These are phyloP conservation scores for Limnephilus rhombicus DNA, from an alignment of 2,888 invertebrate species.

Conservation along the genomic window DNA sequence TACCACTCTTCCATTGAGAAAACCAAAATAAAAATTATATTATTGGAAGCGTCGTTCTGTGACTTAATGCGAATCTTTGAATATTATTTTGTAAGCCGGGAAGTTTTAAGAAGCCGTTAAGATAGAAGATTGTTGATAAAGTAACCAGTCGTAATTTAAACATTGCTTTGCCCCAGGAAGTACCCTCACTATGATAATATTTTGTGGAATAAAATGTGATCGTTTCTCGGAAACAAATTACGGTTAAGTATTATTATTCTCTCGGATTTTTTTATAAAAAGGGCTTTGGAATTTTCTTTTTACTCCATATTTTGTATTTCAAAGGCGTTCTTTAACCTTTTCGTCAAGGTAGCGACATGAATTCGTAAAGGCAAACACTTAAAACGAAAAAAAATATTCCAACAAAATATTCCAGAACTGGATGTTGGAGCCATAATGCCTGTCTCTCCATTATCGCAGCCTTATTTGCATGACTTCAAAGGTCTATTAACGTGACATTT, in stretches of 20 bases:
- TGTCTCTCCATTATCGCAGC: background rate
- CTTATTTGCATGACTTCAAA: background rate
- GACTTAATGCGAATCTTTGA: background rate
- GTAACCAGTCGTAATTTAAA: slow-evolving; percentile 4
- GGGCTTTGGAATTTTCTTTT: background rate
- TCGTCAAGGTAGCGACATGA: background rate
- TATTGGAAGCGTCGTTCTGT: background rate
- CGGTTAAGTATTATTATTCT: background rate
- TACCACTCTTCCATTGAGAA: too few relatives aligned
- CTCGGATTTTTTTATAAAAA: background rate
- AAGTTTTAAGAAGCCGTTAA: background rate
- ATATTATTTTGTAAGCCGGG: background rate
- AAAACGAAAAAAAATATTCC: too few relatives aligned
- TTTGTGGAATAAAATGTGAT: background rate
- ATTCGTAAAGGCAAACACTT: background rate
- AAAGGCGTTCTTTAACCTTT: background rate
- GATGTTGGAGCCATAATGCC: background rate
- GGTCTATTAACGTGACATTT: background rate
- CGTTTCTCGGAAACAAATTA: background rate
- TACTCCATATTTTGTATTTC: background rate
- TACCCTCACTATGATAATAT: background rate
- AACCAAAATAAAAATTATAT: too few relatives aligned
- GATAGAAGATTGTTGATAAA: slow-evolving; percentile 24
- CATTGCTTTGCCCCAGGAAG: background rate
- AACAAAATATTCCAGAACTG: background rate